These are phyloP conservation scores for Leucophenga montana DNA, from an alignment of 2,888 invertebrate genomes.

Conservation along the genomic window DNA sequence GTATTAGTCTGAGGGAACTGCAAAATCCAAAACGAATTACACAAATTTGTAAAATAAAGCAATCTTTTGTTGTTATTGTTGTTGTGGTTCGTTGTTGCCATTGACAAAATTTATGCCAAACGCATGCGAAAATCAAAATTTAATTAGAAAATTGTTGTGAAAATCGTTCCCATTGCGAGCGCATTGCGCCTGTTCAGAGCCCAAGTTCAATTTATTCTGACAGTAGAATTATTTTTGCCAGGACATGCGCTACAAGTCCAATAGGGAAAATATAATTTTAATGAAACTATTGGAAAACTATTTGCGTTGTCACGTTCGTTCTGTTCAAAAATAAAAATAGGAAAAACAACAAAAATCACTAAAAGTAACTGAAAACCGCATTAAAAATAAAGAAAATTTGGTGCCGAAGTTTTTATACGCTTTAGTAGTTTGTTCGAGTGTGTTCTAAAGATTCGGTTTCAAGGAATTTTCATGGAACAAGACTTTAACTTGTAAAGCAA, in stretches of 20 bases:
- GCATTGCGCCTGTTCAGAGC: constrained; percentile 19
- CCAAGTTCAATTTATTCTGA: constrained; percentile 64
- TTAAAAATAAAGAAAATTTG: too few relatives aligned
- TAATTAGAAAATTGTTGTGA: constrained; percentile 66
- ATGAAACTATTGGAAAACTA: constrained; percentile 59
- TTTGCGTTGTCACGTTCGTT: constrained; percentile 59
- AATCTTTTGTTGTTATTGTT: constrained; percentile 12
- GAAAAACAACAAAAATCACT: constrained; percentile 5
- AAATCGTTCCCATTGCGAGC: constrained; percentile 17
- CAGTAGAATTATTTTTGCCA: constrained; percentile 1
- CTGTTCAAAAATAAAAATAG: neutral
- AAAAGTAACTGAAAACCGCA: neutral
- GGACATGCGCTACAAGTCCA: constrained; percentile 38
- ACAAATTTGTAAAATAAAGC: too few relatives aligned
- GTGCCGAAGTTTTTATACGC: too few relatives aligned
- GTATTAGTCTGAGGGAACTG: too few relatives aligned
- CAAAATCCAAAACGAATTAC: too few relatives aligned
- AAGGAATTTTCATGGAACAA: too few relatives aligned
- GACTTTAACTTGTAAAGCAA: too few relatives aligned
- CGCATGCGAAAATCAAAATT: constrained; percentile 66
- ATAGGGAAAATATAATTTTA: constrained; percentile 56
- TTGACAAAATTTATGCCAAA: constrained; percentile 58
- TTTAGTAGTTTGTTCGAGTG: too few relatives aligned
- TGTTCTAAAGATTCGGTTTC: too few relatives aligned
- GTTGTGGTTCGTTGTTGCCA: constrained; percentile 11